Conservation (phyloP, 1,140 invertebrate genomes). For the Thrips palmi region DNA sequence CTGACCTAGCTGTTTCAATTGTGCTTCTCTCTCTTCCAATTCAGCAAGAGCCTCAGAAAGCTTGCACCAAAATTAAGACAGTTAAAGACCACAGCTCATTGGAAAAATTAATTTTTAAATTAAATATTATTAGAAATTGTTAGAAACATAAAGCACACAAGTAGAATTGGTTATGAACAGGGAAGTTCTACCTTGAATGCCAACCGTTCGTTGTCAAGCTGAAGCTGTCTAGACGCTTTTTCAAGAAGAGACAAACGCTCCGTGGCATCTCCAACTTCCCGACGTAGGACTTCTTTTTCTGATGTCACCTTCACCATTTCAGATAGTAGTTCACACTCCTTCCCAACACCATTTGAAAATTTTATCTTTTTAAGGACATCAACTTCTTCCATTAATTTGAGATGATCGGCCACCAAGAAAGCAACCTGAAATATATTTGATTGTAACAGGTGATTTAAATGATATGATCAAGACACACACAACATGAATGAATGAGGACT, state of each 20-base stretch:
- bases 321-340: slow-evolving; percentile 17
- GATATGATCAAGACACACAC: slow-evolving; percentile 2
- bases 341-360: slow-evolving; percentile 15
- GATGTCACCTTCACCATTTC: slow-evolving; percentile 21
- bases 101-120: slow-evolving; percentile 1
- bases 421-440: slow-evolving; percentile 19
- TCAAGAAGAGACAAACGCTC: slow-evolving; percentile 19
- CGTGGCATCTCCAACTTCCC: slow-evolving; percentile 20
- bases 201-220: slow-evolving; percentile 22
- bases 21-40: slow-evolving; percentile 21
- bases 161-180: not conserved
- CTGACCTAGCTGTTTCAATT: no score
- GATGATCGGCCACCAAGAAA: slow-evolving; percentile 19
- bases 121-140: slow-evolving; percentile 8
- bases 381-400: slow-evolving; percentile 19
- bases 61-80: slow-evolving; percentile 12
- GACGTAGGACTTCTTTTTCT: slow-evolving; percentile 21
- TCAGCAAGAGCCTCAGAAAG: slow-evolving; percentile 21
- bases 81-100: not conserved
- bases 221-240: slow-evolving; percentile 20
- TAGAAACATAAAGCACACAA: slow-evolving; percentile 2
- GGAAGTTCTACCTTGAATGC: slow-evolving; percentile 20
- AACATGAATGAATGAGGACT: no score
- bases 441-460: not conserved
- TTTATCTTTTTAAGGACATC: slow-evolving; percentile 18